A percentile compares a stretch with the other conserved stretches of the same genome.
Conservation (phyloP, 2,797 vertebrate genomes). For the Balearica regulorum region DNA sequence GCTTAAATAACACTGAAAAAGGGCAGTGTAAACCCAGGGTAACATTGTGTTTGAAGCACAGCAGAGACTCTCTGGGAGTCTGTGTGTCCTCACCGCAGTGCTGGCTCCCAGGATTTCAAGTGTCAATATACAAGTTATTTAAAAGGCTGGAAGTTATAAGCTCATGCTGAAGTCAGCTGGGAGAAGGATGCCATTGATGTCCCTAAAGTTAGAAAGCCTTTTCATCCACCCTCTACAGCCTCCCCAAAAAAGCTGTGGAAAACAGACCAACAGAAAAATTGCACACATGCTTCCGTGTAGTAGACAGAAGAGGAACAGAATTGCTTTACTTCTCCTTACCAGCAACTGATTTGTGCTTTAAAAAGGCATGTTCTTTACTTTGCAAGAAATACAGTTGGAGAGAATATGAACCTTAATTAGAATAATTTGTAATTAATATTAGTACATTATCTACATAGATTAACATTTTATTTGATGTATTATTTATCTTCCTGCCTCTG, state of each 20-base stretch:
- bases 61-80: neutral
- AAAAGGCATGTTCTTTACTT: neutral
- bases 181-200: neutral
- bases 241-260: neutral
- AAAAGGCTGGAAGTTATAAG: neutral
- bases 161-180: neutral
- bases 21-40: neutral
- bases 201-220: neutral
- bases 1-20: neutral
- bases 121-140: neutral
- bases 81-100: neutral
- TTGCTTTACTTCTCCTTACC: neutral
- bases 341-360: neutral
- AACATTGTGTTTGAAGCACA: neutral
- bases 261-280: neutral
- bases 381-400: neutral
- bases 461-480: conserved; percentile 22
- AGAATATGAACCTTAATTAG: neutral
- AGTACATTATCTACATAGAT: neutral
- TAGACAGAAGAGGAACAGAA: neutral
- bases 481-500: conserved; percentile 25
- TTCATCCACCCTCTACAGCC: neutral
- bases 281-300: neutral
- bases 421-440: conserved; percentile 34
- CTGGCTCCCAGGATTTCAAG: neutral